phyloP scores from a whole-genome alignment of 2,113 vertebrate species.

The Tragulus kanchil region DNA sequence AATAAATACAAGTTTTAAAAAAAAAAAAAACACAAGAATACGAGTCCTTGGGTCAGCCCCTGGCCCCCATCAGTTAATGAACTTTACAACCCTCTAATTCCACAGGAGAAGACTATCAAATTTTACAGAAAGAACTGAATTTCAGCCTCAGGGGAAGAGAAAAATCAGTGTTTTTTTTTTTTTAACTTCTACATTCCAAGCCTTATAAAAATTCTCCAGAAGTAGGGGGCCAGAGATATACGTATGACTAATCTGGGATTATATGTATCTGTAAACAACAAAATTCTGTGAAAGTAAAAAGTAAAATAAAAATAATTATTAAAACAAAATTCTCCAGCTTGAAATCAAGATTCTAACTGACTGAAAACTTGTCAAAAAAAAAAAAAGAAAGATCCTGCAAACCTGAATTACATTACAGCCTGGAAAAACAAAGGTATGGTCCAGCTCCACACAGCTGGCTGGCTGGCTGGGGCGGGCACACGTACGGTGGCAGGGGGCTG shows the following conservation, averaged over 20 bases:
- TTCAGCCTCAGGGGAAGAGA: background rate
- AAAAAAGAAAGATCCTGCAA: background rate
- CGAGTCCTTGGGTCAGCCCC: background rate
- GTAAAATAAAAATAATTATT: too few species aligned
- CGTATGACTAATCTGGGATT: too few species aligned
- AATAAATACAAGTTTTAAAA: too few species aligned
- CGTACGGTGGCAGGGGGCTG: background rate
- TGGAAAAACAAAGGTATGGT: background rate
- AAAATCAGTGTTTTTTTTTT: background rate
- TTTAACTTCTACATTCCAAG: conserved; percentile 15
- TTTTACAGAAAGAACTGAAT: conserved; percentile 44
- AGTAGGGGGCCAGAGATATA: too few species aligned
- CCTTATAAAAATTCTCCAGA: background rate
- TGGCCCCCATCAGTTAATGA: background rate
- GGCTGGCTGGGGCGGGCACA: background rate
- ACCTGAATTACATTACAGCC: background rate
- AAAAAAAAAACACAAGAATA: background rate
- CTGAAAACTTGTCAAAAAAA: background rate
- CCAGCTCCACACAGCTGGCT: background rate
- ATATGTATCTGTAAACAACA: too few species aligned
- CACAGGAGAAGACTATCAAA: background rate
- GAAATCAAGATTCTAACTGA: conserved; percentile 41
- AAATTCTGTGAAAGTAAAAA: too few species aligned
- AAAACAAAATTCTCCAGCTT: background rate
- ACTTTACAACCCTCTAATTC: conserved; percentile 18